Evolutionary conservation across 2,888 invertebrate genomes (phyloP), one percentile per base, ranked within the genome.

Genomic region (Lasius fuliginosus): DNA sequence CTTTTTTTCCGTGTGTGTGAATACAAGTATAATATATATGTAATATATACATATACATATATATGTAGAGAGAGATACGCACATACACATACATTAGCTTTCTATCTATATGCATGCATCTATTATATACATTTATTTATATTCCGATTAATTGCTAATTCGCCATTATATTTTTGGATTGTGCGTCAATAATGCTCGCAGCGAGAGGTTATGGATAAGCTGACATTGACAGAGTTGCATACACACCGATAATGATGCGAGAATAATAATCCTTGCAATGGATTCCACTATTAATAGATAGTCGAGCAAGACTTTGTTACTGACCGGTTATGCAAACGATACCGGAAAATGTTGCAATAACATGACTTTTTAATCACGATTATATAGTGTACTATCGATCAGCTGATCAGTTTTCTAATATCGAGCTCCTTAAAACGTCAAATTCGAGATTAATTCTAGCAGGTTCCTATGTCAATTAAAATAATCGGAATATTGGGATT

Each of bases 201-300:
- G 18, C 30, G 73, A 46, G 60, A 27, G 42, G 46, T 77, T 67
- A 67, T 40, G 58, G 58, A 60, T 60, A 60, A 60, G 56, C 46
- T 81, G 79, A 81, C 79, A 73, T 81, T 81, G 79, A 73, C 79
- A 60, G 58, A 71, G 46, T 60, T 49, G 27, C 46, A 73, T 49
- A 71, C 33, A 71, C 73, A 60, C 58, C 11, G n/a, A 46, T 46
- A 81, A 81, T 81, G 71, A 71, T 46, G 79, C 60, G 71, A 60
- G 71, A 71, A 12, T 79, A 77, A 77, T 56, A 56, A 81, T 81
- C 49, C 18, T 60, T 27, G 79, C 73, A 73, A 60, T 77, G 30
- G 67, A 77, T 81, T 73, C 36, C 27, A 73, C 49, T 81, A 81
- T 81, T 81, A 71, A 81, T 81, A 79, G 71, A 60, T 71, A 81